Percentiles rank a stretch among this genome's conserved stretches.
These are phyloP conservation scores for Sphenodon punctatus DNA, from an alignment of 2,797 vertebrate species.

Conservation along the genomic window DNA sequence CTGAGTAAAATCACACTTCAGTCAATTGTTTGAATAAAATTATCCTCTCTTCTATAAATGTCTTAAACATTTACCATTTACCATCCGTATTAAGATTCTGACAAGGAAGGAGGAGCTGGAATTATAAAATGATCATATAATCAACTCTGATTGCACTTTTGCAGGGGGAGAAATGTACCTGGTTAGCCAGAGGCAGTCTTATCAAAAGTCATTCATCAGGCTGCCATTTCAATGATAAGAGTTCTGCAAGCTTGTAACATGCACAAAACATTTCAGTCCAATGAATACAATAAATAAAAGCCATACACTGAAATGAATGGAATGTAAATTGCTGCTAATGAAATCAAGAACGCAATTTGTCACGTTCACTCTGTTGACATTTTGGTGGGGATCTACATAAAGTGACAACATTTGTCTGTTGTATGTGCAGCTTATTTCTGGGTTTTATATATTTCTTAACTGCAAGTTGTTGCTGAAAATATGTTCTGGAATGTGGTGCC, in stretches of 20 bases:
- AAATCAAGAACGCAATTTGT: background rate
- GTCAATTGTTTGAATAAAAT: slow-evolving; percentile 23
- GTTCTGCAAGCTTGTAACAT: background rate
- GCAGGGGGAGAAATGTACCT: background rate
- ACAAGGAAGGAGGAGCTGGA: background rate
- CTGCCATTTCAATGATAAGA: background rate
- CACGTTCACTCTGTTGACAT: background rate
- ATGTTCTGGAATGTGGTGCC: background rate
- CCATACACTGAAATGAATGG: slow-evolving; percentile 8
- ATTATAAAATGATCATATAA: background rate
- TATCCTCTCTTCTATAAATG: slow-evolving; percentile 28
- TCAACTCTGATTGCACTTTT: background rate
- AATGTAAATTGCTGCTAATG: slow-evolving; percentile 17
- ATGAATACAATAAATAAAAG: background rate
- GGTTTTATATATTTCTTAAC: slow-evolving; percentile 8
- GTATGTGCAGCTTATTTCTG: background rate
- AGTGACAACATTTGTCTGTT: background rate
- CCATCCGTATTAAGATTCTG: slow-evolving; percentile 27
- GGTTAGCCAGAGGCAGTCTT: background rate
- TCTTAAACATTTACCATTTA: slow-evolving; percentile 27
- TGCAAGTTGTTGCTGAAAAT: background rate
- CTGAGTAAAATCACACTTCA: background rate
- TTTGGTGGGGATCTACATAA: background rate
- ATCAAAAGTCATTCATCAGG: background rate
- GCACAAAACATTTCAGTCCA: background rate